A percentile compares a stretch with the other conserved stretches of the same genome.
Evolutionary conservation across 2,113 vertebrate genomes (phyloP).

Genomic region (Junco hyemalis): DNA sequence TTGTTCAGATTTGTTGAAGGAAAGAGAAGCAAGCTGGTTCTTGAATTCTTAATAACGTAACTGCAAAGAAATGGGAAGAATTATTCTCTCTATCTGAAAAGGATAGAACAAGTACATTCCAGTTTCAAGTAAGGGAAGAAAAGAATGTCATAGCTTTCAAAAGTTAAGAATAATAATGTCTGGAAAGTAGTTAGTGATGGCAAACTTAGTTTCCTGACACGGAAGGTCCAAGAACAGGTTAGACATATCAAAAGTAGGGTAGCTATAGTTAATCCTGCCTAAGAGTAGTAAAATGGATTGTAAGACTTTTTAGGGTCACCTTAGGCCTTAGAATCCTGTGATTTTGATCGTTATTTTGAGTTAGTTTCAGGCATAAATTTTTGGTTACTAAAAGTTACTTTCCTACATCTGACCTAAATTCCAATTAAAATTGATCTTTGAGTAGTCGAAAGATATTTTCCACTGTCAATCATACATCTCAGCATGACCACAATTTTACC

Average conservation of each 20-base stretch:
- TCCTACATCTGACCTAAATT: slow-evolving; percentile 33
- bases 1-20: background rate
- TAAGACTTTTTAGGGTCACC: slow-evolving; percentile 2
- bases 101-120: background rate
- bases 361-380: slow-evolving; percentile 38
- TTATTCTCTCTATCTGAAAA: background rate
- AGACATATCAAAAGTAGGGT: background rate
- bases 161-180: background rate
- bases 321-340: background rate
- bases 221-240: background rate
- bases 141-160: background rate
- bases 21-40: background rate
- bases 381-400: slow-evolving; percentile 38
- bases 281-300: background rate
- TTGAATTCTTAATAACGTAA: background rate
- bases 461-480: slow-evolving; percentile 40
- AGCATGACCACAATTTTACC: slow-evolving; percentile 54
- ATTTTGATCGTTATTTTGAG: background rate
- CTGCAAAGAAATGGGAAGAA: background rate
- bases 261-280: background rate
- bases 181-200: background rate
- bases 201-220: background rate
- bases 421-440: slow-evolving; percentile 62
- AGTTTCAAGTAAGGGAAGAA: background rate
- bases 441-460: slow-evolving; percentile 33